These are phyloP conservation scores for Heterotis niloticus DNA, from an alignment of 2,113 vertebrate species.

Conservation along the genomic window DNA sequence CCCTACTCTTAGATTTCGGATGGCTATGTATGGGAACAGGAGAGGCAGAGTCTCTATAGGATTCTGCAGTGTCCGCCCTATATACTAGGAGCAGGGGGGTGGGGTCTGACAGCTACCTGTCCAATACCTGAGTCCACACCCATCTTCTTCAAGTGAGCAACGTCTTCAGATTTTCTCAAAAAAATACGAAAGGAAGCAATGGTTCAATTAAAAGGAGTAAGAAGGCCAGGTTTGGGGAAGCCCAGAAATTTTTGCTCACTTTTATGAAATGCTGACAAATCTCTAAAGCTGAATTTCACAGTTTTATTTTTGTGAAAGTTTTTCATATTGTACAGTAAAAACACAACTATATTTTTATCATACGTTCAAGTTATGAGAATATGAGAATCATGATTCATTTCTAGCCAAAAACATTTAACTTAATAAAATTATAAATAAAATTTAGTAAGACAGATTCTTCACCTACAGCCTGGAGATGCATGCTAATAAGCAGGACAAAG, in stretches of 20 bases:
- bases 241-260: too few species aligned
- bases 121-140: conserved; percentile 87
- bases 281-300: not conserved
- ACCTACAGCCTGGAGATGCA: conserved; percentile 3
- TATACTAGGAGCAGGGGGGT: conserved; percentile 85
- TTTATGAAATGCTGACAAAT: not conserved
- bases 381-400: conserved; percentile 7
- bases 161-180: conserved; percentile 74
- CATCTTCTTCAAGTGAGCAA: conserved; percentile 54
- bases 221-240: too few species aligned
- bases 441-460: conserved; percentile 1
- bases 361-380: not conserved
- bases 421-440: conserved; percentile 18
- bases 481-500: not conserved
- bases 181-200: not conserved
- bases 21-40: conserved; percentile 73
- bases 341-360: not conserved
- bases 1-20: conserved; percentile 66
- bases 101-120: conserved; percentile 86
- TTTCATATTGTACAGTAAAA: not conserved
- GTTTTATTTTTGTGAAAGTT: too few species aligned
- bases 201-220: too few species aligned
- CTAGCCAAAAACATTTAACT: conserved; percentile 1
- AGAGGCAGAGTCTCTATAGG: conserved; percentile 77
- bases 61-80: conserved; percentile 77